Evolutionary conservation across 1,140 invertebrate genomes (phyloP), one percentile per base, ranked within the genome.

Genomic region (Leptinotarsa lineolata): DNA sequence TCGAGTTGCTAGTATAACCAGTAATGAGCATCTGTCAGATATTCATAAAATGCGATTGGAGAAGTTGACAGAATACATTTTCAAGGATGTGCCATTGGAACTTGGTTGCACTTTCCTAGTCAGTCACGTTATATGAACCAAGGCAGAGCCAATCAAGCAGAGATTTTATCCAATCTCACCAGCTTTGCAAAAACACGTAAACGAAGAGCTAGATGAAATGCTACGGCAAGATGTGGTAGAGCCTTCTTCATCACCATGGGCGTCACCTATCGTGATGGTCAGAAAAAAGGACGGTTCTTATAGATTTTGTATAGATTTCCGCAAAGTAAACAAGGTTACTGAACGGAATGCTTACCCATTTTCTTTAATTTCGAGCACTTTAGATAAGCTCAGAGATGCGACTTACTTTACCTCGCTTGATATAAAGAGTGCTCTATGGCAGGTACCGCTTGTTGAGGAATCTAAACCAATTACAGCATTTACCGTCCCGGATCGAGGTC

Each of bases 391-490:
- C 11, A 68, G 48, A 58, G 45, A 68, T 68, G 67, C 67, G 6
- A 6, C 12, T 6, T 65, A 65, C 24, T 21, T 84, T 3, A 73
- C 74, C 0, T 76, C 79, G 0, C 67, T 83, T 15, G 82, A 83
- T 76, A 64, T 84, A 20, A 76, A 72, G 18, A 74, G 73, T 21
- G 79, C 77, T 2, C 83, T 77, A 70, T 82, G 78, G 78, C 81
- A 84, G 76, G 79, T 83, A 18, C 68, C 73, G 16, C 13, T 82
- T 8, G 72, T 77, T 44, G 66, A 77, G 20, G 18, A 76, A 12
- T 76, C 72, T 59, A 74, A 75, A 61, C 77, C 79, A 63, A 79
- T 80, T 66, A 83, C 80, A 0, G 82, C 80, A 1, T 83, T 83
- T 76, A 72, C 75, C 2, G 68, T 82, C 22, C 77, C 81, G 20